phyloP scores from a whole-genome alignment of 2,888 invertebrate genomes.

The Cerceris rybyensis region DNA sequence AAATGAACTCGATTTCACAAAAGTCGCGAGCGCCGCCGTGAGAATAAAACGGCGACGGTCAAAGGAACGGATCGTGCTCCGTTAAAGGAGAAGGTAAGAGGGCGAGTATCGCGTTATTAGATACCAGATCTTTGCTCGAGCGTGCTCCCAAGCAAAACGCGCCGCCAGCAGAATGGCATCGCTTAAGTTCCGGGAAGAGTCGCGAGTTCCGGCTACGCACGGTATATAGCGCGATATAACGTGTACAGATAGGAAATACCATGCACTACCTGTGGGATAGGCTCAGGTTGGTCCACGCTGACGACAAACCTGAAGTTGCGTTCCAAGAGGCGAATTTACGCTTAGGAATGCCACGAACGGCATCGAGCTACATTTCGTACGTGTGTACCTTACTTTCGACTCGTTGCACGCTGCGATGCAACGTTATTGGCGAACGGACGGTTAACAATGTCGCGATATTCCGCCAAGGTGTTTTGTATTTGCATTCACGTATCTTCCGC shows the following conservation, averaged over 20 bases:
- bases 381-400: conserved; percentile 6
- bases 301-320: conserved; percentile 59
- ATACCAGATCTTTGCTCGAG: conserved; percentile 68
- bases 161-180: conserved; percentile 71
- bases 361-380: conserved; percentile 23
- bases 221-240: conserved; percentile 46
- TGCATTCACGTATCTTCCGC: too few species aligned
- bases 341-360: conserved; percentile 28
- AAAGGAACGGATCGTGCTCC: conserved; percentile 36
- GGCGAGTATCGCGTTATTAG: conserved; percentile 69
- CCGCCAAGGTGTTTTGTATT: too few species aligned
- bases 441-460: background rate
- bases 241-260: conserved; percentile 35
- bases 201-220: conserved; percentile 77
- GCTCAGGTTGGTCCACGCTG: conserved; percentile 63
- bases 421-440: background rate
- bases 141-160: conserved; percentile 73
- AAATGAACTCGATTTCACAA: background rate
- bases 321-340: conserved; percentile 49
- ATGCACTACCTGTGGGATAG: conserved; percentile 35
- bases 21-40: conserved; percentile 13
- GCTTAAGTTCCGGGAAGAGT: conserved; percentile 75
- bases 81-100: conserved; percentile 33
- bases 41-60: conserved; percentile 31
- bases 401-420: background rate